Conservation (phyloP, 1,140 invertebrate genomes). For the Neomicropteryx cornuta region DNA sequence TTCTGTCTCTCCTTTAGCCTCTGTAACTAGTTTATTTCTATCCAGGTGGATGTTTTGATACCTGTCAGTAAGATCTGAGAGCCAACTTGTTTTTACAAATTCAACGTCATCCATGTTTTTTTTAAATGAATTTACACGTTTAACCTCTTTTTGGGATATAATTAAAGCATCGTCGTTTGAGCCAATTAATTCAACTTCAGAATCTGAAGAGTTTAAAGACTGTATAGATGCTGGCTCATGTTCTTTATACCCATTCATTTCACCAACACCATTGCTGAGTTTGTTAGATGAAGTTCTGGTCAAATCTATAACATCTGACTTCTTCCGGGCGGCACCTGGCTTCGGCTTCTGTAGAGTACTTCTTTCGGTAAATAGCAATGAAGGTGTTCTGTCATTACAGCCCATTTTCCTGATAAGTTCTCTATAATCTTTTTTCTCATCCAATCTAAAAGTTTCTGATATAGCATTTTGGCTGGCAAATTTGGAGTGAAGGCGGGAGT, state of each 20-base stretch:
- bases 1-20: slow-evolving; percentile 26
- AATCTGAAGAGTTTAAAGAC: slow-evolving; percentile 36
- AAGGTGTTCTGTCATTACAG: background rate
- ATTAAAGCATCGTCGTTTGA: slow-evolving; percentile 28
- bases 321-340: background rate
- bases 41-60: slow-evolving; percentile 29
- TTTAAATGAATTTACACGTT: slow-evolving; percentile 27
- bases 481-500: too few species aligned
- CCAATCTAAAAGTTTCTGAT: slow-evolving; percentile 34
- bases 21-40: slow-evolving; percentile 26
- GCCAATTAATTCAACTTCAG: slow-evolving; percentile 30
- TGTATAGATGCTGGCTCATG: slow-evolving; percentile 23
- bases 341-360: background rate
- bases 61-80: slow-evolving; percentile 26
- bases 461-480: too few species aligned
- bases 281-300: too few species aligned
- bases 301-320: background rate
- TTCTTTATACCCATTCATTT: slow-evolving; percentile 18
- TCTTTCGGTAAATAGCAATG: slow-evolving; percentile 4
- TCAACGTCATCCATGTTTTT: slow-evolving; percentile 23
- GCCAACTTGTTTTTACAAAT: slow-evolving; percentile 25
- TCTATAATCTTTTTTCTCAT: slow-evolving; percentile 34
- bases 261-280: too few species aligned
- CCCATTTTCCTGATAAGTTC: slow-evolving; percentile 28
- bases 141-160: slow-evolving; percentile 26